Percentiles rank a stretch among this genome's conserved stretches.
Conservation (phyloP, 1,140 invertebrate genomes). For the Lerema accius region DNA sequence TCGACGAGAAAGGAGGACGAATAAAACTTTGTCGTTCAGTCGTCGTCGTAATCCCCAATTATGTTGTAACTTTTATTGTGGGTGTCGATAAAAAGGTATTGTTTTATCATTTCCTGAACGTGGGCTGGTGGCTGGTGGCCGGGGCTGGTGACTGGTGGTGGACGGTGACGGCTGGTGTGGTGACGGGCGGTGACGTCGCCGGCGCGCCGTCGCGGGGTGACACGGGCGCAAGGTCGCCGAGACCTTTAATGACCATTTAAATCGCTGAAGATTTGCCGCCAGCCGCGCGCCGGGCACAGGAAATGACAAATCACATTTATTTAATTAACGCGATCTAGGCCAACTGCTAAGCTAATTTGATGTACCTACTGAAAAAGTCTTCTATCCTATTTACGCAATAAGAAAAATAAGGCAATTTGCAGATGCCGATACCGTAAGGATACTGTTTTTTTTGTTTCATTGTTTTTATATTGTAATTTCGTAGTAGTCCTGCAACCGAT, state of each 20-base stretch:
- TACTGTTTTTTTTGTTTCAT: no score
- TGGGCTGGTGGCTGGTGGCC: conserved; percentile 8
- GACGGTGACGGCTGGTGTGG: conserved; percentile 22
- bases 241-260: conserved; percentile 36
- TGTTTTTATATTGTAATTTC: no score
- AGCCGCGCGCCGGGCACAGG: conserved; percentile 11
- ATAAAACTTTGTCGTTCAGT: conserved; percentile 30
- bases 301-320: conserved; percentile 1
- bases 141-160: conserved; percentile 5
- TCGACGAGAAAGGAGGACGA: conserved; percentile 14
- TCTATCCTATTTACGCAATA: no score
- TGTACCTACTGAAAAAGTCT: no score
- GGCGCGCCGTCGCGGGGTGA: conserved; percentile 21
- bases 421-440: no score
- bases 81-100: conserved; percentile 14
- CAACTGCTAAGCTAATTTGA: no score
- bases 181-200: conserved; percentile 27
- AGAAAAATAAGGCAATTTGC: no score
- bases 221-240: conserved; percentile 25
- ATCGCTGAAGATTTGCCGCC: conserved; percentile 18
- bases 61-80: conserved; percentile 27
- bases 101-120: conserved; percentile 26
- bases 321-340: no score
- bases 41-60: conserved; percentile 28
- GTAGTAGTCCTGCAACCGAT: no score